Percentiles rank a stretch among this genome's conserved stretches.
phyloP scores from a whole-genome alignment of 2,888 invertebrate species.

The Catocala fraxini region DNA sequence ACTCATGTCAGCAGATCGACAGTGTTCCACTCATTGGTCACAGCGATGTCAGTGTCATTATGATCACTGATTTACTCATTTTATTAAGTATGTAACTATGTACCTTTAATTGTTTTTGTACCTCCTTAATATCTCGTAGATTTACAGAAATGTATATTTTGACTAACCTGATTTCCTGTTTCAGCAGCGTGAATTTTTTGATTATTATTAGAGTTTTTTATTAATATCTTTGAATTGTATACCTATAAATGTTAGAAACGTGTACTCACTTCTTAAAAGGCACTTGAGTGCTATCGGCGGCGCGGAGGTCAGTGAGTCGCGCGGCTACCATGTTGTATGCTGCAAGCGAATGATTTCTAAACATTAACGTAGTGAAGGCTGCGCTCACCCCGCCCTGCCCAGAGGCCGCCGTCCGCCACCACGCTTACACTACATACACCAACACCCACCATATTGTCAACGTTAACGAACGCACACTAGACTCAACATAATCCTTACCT shows the following conservation, averaged over 20 bases:
- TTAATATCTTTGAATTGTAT: no score
- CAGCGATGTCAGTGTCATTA: no score
- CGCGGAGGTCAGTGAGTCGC: slow-evolving; percentile 97
- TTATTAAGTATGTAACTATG: background rate
- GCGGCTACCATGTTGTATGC: slow-evolving; percentile 99
- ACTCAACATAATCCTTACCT: slow-evolving; percentile 36
- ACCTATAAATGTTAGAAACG: no score
- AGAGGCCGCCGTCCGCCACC: slow-evolving; percentile 56
- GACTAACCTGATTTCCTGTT: slow-evolving; percentile 83
- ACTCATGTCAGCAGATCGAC: slow-evolving; percentile 15
- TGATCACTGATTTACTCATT: background rate
- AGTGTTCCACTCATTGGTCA: background rate
- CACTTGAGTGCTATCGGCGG: slow-evolving; percentile 98
- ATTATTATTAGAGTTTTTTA: slow-evolving; percentile 24
- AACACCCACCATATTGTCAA: slow-evolving; percentile 86
- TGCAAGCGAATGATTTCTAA: slow-evolving; percentile 93
- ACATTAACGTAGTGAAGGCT: slow-evolving; percentile 81
- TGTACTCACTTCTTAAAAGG: slow-evolving; percentile 98
- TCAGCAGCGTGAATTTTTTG: slow-evolving; percentile 54
- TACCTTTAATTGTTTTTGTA: no score
- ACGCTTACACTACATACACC: slow-evolving; percentile 70
- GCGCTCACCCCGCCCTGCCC: slow-evolving; percentile 52
- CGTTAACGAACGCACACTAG: slow-evolving; percentile 63
- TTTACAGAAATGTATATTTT: background rate
- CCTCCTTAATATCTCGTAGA: no score